phyloP scores from a whole-genome alignment of 1,140 invertebrate genomes.

The Helicorthomorpha holstii region DNA sequence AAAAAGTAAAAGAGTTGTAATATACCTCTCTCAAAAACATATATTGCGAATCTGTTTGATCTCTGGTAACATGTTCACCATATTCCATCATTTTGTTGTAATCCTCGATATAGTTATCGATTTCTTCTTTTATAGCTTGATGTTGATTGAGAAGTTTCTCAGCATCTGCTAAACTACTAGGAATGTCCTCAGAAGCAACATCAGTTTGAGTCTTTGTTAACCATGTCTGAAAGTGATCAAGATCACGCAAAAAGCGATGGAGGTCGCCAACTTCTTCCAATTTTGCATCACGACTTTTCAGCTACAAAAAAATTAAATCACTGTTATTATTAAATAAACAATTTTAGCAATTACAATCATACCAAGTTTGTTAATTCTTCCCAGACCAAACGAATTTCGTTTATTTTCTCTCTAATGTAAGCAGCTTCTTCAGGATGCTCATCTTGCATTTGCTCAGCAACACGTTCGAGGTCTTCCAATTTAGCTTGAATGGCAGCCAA shows the following conservation, averaged over 20 bases:
- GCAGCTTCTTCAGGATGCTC: conserved; percentile 93
- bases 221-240: conserved; percentile 99
- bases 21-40: conserved; percentile 82
- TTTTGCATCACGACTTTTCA: conserved; percentile 93
- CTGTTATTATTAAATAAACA: not conserved
- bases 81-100: conserved; percentile 99
- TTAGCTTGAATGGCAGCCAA: conserved; percentile 96
- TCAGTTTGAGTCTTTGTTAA: conserved; percentile 94
- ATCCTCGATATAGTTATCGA: conserved; percentile 96
- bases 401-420: conserved; percentile 74
- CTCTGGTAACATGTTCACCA: conserved; percentile 82
- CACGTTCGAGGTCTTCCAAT: conserved; percentile 75
- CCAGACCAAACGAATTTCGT: conserved; percentile 83
- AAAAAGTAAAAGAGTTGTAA: not conserved
- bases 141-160: conserved; percentile 90
- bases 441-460: conserved; percentile 74
- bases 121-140: conserved; percentile 94
- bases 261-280: conserved; percentile 96
- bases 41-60: conserved; percentile 79
- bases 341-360: conserved; percentile 10
- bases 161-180: conserved; percentile 86
- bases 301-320: conserved; percentile 25
- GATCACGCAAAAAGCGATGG: conserved; percentile 91
- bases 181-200: conserved; percentile 94
- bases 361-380: conserved; percentile 91